Base-by-base conservation (phyloP, 2,888 invertebrate genomes). In the Troides helena region DNA sequence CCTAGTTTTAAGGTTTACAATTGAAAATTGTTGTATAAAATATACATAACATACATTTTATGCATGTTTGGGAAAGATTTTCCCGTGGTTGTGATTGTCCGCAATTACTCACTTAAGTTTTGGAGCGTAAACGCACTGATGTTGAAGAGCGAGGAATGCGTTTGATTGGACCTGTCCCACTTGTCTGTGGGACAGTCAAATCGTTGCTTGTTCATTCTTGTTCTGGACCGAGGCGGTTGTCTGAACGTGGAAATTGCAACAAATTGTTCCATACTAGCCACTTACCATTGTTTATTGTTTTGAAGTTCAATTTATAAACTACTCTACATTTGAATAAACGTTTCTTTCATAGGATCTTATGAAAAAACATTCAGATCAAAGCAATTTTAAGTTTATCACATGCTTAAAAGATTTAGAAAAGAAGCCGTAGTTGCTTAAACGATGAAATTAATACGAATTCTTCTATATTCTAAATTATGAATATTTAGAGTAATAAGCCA, bases 81-180 rank as follows among this genome's bases (percentile, higher is more conserved):
- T 8, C 21, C 25, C 14, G n/a, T 23, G 14, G 58, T 36, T 36
- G 50, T 60, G 60, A 68, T 68, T 69, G 64, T 30, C 46, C 14
- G 62, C 63, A 64, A 72, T 65, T 72, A 64, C n/a, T 61, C 36
- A 17, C 36, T 53, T n/a, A 50, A 62, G 30, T 69, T 69, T 69
- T 58, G 61, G 62, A 69, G 58, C 62, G 69, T 69, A 23, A 66
- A 69, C 39, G 62, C 57, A 65, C 17, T 46, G 61, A 65, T 65
- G 43, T 53, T 61, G 23, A 46, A 58, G 23, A 39, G 57, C 36
- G 23, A 43, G 43, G 70, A 70, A 70, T 70, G 63, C 63, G 60
- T 67, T 67, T 67, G 67, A 70, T 70, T 66, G 66, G 14, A 17
- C 66, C 23, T 62, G 69, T 69, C 62, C 12, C 57, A 36, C 65